These are phyloP conservation scores for Leptopilina clavipes DNA, from an alignment of 1,140 invertebrate species.

Conservation along the genomic window DNA sequence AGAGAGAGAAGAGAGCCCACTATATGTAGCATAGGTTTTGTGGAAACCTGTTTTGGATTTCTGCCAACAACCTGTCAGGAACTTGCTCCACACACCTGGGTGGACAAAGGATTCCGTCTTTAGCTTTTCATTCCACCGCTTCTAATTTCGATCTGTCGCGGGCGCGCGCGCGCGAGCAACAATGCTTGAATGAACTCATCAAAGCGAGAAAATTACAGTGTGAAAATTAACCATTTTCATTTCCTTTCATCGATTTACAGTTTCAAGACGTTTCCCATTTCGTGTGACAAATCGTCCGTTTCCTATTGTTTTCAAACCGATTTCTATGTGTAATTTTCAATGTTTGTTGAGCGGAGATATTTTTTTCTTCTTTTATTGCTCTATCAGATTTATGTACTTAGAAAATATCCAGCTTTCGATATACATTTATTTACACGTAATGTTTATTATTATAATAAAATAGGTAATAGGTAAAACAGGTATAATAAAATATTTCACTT, in stretches of 20 bases:
- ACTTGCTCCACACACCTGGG: constrained; percentile 64
- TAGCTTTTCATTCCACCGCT: constrained; percentile 58
- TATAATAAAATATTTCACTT: too few species aligned
- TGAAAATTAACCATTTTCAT: background rate
- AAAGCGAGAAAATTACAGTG: background rate
- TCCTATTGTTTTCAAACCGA: background rate
- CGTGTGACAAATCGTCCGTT: background rate
- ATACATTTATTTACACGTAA: too few species aligned
- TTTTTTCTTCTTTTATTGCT: too few species aligned
- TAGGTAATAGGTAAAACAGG: too few species aligned
- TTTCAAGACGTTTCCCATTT: constrained; percentile 13
- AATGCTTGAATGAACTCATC: constrained; percentile 43
- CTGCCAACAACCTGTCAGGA: constrained; percentile 65
- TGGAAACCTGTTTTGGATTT: constrained; percentile 66
- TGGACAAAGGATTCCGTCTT: constrained; percentile 61
- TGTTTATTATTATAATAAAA: too few species aligned
- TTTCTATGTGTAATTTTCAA: background rate
- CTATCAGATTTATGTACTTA: too few species aligned
- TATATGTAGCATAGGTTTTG: constrained; percentile 55
- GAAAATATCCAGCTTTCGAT: too few species aligned
- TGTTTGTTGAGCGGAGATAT: background rate
- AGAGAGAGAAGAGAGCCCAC: too few species aligned
- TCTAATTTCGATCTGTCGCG: constrained; percentile 50
- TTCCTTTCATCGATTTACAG: background rate
- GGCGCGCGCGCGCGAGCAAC: constrained; percentile 44